A percentile compares a stretch with the other conserved stretches of the same genome.
phyloP scores from a whole-genome alignment of 2,888 invertebrate species.

The Pterostichus madidus region DNA sequence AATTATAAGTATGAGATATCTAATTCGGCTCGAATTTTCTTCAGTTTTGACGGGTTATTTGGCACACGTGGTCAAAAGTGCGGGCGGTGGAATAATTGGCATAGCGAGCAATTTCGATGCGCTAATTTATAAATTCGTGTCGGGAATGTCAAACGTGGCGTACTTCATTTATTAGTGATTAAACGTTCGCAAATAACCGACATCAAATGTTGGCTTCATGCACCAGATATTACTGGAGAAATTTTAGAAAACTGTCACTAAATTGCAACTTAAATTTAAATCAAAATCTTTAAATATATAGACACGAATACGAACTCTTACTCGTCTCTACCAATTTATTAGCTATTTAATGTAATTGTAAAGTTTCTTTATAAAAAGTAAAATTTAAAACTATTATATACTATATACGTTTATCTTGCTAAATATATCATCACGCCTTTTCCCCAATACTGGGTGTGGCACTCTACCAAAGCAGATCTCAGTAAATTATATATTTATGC shows the following conservation, averaged over 20 bases:
- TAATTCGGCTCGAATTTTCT: not conserved
- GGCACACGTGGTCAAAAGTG: slow-evolving; percentile 24
- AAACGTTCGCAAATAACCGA: slow-evolving; percentile 19
- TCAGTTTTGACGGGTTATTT: slow-evolving; percentile 13
- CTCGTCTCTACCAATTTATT: too few relatives aligned
- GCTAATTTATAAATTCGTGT: slow-evolving; percentile 56
- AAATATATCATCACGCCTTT: too few relatives aligned
- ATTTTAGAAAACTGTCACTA: not conserved
- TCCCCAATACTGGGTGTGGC: too few relatives aligned
- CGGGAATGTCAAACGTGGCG: slow-evolving; percentile 37
- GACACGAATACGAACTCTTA: too few relatives aligned
- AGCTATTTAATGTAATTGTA: too few relatives aligned
- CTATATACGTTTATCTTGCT: too few relatives aligned
- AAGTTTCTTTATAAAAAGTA: too few relatives aligned
- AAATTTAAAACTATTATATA: too few relatives aligned
- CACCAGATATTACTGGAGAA: not conserved
- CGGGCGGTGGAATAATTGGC: slow-evolving; percentile 50
- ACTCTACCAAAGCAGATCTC: too few relatives aligned
- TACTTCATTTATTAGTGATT: slow-evolving; percentile 50
- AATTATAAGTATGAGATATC: not conserved
- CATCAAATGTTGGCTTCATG: slow-evolving; percentile 30
- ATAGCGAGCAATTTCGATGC: slow-evolving; percentile 35
- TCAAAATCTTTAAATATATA: not conserved
- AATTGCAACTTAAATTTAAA: not conserved
- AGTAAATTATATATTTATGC: too few relatives aligned